Base-by-base conservation (phyloP, 2,888 invertebrate species). In the Volucella inflata region DNA sequence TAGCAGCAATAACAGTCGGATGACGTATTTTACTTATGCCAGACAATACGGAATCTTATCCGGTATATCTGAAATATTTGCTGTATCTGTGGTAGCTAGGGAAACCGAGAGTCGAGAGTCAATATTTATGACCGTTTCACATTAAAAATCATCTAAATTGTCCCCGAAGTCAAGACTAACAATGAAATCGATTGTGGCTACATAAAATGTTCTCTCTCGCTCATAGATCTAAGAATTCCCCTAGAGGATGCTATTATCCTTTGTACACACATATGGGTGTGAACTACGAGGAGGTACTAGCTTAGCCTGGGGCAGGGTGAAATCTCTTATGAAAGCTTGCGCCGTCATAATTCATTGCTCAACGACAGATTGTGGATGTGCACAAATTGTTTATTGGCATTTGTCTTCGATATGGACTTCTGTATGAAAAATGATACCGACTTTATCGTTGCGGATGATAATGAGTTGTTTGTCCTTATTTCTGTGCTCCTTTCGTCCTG, bases 121-220 rank as follows among this genome's bases (percentile, higher is more conserved):
- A 79, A 83, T 83, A 83, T 83, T 83, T 83, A 83, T 83, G 83
- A 74, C 74, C 79, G 40, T 62, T 79, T 79, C 68, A 51, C 68
- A 83, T 83, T 83, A 83, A 83, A 83, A 83, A 78, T 78, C 83
- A 83, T 79, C 83, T 83, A 83, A 83, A 83, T 83, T 74, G 83
- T 74, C 64, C 46, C 74, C 57, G 16, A 79, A 78, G 83, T 79
- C 83, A 79, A 59, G 78, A 79, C 83, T 70, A 83, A 83, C 83
- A 83, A 83, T 57, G 83, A 51, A 78, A 74, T 62, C 62, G 62
- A 64, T 74, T 78, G 67, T 83, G 72, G 51, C 55, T 30, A 82
- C 67, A 72, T 72, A 72, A 65, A 79, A 72, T 59, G 40, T 51
- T 60, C 72, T 30, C 30, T 30, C 30, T 57, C 65, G 40, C 51